Conservation (phyloP, 2,797 vertebrate genomes). For the Podarcis siculus region DNA sequence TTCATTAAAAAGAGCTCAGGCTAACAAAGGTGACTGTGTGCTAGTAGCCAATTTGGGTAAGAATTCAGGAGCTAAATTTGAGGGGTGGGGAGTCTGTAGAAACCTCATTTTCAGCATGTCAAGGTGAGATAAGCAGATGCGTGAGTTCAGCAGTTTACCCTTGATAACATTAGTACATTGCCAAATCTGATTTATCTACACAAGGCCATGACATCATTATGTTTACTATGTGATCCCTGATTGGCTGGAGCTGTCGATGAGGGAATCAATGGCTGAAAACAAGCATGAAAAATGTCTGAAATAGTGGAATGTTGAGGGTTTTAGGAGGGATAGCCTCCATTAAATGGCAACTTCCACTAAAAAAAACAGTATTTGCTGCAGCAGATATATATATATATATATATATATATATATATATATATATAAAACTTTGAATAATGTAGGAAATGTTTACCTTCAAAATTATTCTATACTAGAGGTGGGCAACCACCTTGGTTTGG, state of each 20-base stretch:
- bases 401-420: no score
- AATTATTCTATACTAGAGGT: neutral
- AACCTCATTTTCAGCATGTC: no score
- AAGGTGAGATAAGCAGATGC: no score
- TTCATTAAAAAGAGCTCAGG: no score
- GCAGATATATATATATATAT: no score
- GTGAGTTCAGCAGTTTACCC: neutral
- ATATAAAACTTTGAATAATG: neutral
- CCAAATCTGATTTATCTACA: neutral
- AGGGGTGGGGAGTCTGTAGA: no score
- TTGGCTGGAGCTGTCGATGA: neutral
- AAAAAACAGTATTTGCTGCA: neutral
- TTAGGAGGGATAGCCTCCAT: no score
- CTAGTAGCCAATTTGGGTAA: no score
- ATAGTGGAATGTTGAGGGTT: neutral
- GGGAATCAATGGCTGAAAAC: neutral
- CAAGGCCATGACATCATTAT: neutral
- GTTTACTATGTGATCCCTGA: neutral
- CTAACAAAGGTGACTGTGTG: no score
- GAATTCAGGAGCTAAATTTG: no score
- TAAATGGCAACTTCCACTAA: no score
- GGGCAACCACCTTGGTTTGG: no score
- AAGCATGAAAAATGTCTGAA: neutral
- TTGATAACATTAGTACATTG: neutral
- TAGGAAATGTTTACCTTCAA: neutral